These are phyloP conservation scores for Arctocebus calabarensis DNA, from an alignment of 2,797 vertebrate species.

Conservation along the genomic window DNA sequence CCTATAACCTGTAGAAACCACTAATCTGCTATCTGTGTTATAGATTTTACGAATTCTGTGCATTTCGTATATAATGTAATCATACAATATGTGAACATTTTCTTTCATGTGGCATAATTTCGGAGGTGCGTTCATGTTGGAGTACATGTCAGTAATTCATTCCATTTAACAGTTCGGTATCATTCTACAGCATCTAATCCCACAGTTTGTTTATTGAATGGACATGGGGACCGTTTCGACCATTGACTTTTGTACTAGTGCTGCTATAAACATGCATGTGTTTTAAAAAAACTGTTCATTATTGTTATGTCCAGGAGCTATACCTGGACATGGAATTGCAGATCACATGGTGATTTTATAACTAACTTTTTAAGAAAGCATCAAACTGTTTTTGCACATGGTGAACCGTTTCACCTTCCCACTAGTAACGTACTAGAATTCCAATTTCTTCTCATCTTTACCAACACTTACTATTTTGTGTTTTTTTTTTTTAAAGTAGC, in stretches of 20 bases:
- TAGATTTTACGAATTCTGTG: not conserved
- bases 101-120: not conserved
- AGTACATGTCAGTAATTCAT: not conserved
- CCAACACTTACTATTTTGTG: not conserved
- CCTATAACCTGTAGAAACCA: not conserved
- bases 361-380: not conserved
- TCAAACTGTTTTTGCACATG: not conserved
- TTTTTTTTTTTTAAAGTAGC: not conserved
- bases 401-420: not conserved
- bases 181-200: not conserved
- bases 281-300: not conserved
- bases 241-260: not conserved
- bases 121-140: not conserved
- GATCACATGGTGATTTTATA: not conserved
- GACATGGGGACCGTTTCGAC: not conserved
- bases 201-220: not conserved
- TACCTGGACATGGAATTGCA: not conserved
- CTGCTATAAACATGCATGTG: not conserved
- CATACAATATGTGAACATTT: not conserved
- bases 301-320: not conserved
- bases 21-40: not conserved
- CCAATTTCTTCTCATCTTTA: not conserved
- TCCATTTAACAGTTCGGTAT: not conserved
- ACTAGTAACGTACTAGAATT: not conserved
- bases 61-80: not conserved